Conservation (phyloP, 1,140 invertebrate species). For the Phortica variegata region DNA sequence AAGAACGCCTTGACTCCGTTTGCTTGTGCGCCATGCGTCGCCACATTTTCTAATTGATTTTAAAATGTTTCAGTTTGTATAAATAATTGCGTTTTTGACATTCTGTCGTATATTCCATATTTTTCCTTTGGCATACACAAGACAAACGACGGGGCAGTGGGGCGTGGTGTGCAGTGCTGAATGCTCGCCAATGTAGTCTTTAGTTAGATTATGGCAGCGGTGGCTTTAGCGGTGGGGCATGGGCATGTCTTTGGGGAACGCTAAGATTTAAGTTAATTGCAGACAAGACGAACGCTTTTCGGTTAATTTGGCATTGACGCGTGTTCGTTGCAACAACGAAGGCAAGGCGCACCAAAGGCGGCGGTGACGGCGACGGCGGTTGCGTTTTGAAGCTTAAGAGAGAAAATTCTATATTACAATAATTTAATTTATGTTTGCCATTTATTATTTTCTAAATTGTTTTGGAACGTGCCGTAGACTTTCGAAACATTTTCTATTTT, state of each 20-base stretch:
- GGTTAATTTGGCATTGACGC: too few species aligned
- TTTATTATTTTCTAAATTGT: conserved; percentile 56
- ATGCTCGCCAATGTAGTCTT: too few species aligned
- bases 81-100: conserved; percentile 56
- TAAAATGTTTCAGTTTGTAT: conserved; percentile 55
- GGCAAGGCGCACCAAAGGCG: neutral
- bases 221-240: neutral
- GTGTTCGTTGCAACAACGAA: too few species aligned
- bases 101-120: conserved; percentile 25
- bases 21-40: conserved; percentile 49
- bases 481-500: too few species aligned
- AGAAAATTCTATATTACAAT: conserved; percentile 46
- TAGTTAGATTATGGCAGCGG: neutral
- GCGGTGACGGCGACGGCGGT: conserved; percentile 4
- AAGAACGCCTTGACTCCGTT: conserved; percentile 18
- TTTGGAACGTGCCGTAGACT: conserved; percentile 52
- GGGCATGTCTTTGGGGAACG: conserved; percentile 12
- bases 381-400: conserved; percentile 30
- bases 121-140: too few species aligned
- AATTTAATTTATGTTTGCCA: conserved; percentile 56
- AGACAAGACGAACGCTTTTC: conserved; percentile 9
- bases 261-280: conserved; percentile 41
- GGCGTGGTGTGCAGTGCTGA: neutral
- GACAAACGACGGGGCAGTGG: neutral
- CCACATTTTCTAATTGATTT: conserved; percentile 57